Percentiles rank a stretch among this genome's conserved stretches.
phyloP scores from a whole-genome alignment of 23 tunicate species.

The Styela clava region DNA sequence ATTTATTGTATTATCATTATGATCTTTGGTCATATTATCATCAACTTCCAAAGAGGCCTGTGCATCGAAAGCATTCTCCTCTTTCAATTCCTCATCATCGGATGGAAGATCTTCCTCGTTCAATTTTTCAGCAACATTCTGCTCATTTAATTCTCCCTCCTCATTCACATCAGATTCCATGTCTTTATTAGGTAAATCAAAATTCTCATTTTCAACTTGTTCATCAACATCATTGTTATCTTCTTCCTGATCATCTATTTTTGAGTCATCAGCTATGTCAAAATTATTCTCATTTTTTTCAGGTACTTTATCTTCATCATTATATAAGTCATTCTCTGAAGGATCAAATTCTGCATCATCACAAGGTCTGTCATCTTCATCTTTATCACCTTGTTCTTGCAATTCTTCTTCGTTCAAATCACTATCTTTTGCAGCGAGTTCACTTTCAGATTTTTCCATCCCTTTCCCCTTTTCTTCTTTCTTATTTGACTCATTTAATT shows the following conservation, averaged over 20 bases:
- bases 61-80: not conserved
- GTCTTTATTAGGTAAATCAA: not conserved
- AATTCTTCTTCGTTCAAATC: slow-evolving; percentile 30
- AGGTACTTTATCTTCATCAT: not conserved
- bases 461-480: slow-evolving; percentile 63
- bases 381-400: slow-evolving; percentile 1
- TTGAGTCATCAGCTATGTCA: slow-evolving; percentile 18
- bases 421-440: slow-evolving; percentile 75
- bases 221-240: slow-evolving; percentile 25
- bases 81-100: not conserved
- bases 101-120: not conserved
- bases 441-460: slow-evolving; percentile 63
- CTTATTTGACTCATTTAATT: slow-evolving; percentile 32
- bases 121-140: not conserved
- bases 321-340: not conserved
- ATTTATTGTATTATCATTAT: not conserved
- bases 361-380: slow-evolving; percentile 12
- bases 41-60: not conserved
- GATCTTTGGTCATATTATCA: slow-evolving; percentile 6
- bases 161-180: slow-evolving; percentile 2
- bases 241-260: slow-evolving; percentile 27
- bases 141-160: not conserved
- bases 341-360: not conserved
- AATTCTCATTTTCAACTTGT: not conserved
- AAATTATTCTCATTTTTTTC: slow-evolving; percentile 11